A percentile compares a stretch with the other conserved stretches of the same genome.
Conservation (phyloP, 2,888 invertebrate species). For the Volucella inanis region DNA sequence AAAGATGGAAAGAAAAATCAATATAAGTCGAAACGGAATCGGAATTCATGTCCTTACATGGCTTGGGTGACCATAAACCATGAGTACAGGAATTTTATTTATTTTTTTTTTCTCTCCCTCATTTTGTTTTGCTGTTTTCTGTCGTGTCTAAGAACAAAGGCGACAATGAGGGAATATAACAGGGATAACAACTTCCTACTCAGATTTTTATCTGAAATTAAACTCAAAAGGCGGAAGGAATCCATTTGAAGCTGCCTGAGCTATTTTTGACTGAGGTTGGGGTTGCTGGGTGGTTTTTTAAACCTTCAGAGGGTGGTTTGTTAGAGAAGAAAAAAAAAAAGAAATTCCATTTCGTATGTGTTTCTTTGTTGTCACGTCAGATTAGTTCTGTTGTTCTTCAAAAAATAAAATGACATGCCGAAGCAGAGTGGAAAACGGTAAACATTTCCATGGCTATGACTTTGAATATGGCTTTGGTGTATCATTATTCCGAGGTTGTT, state of each 20-base stretch:
- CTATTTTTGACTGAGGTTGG: conserved; percentile 22
- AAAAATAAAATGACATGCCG: conserved; percentile 54
- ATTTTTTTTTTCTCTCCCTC: conserved; percentile 7
- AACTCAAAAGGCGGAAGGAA: conserved; percentile 73
- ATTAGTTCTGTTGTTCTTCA: conserved; percentile 66
- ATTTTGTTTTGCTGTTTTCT: not conserved
- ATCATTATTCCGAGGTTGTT: conserved; percentile 63
- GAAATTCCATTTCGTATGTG: conserved; percentile 65
- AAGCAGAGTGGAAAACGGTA: conserved; percentile 12
- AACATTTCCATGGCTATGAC: conserved; percentile 22
- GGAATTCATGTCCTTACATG: conserved; percentile 11
- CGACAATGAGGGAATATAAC: conserved; percentile 64
- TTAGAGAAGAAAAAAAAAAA: conserved; percentile 24
- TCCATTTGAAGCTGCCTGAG: conserved; percentile 49
- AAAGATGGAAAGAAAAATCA: conserved; percentile 26
- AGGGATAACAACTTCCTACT: conserved; percentile 70
- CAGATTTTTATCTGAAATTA: conserved; percentile 71
- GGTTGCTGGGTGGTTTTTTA: not conserved
- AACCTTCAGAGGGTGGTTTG: conserved; percentile 8
- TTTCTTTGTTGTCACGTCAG: conserved; percentile 64
- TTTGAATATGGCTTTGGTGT: not conserved
- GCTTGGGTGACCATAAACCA: conserved; percentile 59
- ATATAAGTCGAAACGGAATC: conserved; percentile 27
- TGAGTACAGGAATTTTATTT: conserved; percentile 49
- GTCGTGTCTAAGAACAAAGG: conserved; percentile 64